Percentiles rank a stretch among this genome's conserved stretches.
These are phyloP conservation scores for Heteronetta atricapilla DNA, from an alignment of 2,113 vertebrate genomes.

Conservation along the genomic window DNA sequence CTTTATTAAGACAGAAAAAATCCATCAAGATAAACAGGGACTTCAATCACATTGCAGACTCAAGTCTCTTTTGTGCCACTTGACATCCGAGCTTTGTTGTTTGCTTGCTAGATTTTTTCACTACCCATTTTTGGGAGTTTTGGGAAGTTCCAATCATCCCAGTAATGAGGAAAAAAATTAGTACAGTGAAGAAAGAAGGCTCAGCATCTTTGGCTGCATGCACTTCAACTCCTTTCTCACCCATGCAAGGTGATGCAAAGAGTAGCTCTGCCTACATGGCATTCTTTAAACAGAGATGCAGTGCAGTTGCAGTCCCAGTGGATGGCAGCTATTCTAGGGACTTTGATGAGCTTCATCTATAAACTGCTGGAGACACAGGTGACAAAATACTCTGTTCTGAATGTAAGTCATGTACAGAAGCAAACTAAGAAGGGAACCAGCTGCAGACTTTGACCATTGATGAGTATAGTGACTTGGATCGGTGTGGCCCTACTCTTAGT, in stretches of 20 bases:
- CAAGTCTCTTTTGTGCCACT: not conserved
- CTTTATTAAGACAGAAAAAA: not conserved
- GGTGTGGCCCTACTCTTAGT: not conserved
- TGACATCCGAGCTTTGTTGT: not conserved
- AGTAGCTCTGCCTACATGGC: not conserved
- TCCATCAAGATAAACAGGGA: not conserved
- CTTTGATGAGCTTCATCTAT: not conserved
- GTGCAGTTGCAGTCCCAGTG: not conserved
- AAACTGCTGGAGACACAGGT: not conserved
- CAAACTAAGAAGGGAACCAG: not conserved
- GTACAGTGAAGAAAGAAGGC: not conserved
- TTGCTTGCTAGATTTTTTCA: not conserved
- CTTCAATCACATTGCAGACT: not conserved
- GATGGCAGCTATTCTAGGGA: not conserved
- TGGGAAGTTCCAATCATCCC: not conserved
- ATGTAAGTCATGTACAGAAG: not conserved
- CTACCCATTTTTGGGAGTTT: not conserved
- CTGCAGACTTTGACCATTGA: not conserved
- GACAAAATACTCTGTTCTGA: not conserved
- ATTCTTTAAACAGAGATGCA: not conserved
- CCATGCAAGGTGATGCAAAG: fast-evolving
- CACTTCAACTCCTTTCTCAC: not conserved
- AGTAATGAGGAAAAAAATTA: not conserved
- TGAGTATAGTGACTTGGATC: not conserved
- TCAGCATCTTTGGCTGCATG: not conserved